Evolutionary conservation across 2,113 vertebrate genomes (phyloP), one percentile per base, ranked within the genome.

Genomic region (Onychostruthus taczanowskii): DNA sequence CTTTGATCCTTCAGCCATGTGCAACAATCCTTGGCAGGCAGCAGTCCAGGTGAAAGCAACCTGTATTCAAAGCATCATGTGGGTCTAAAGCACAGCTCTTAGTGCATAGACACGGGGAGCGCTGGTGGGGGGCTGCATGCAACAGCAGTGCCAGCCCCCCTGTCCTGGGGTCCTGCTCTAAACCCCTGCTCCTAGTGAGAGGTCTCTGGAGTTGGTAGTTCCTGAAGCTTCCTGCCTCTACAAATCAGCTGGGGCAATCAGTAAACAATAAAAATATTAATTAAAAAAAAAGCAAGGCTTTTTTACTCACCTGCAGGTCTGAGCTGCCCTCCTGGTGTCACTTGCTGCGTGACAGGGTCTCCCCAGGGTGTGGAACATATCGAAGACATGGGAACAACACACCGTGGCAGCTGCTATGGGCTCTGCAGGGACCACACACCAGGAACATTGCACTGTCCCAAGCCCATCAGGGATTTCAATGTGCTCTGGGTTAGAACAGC

Each of bases 281-380:
- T 66, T 41, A 12, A 11, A 59, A 18, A 61, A 18, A 44, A 81
- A 76, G 13, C 20, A 43, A 69, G 37, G 8, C 5, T 63, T 83
- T 89, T 77, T 56, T 28, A 53, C 78, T 62, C 16, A 46, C 31
- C 21, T 90, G 30, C n/a, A 82, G 44, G 30, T 77, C 39, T 58
- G 24, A 93, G 52, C 47, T 69, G 72, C 12, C 14, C 11, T 91
- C 35, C 61, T 37, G 30, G 46, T 14, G 2, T 87, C 74, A 24
- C 46, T 86, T 4, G 5, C 52, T 78, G 46, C 16, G 61, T 67
- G 44, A 66, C 46, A 58, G 46, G 50, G 33, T 53, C 24, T 73
- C 41, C 39, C 21, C 0, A 1, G 41, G 27, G 20, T 30, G 16
- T 1, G 2, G 37, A 41, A 8, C 28, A 13, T 0, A 2, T 16